Base-by-base conservation (phyloP, 2,113 vertebrate genomes). In the Mus pahari region DNA sequence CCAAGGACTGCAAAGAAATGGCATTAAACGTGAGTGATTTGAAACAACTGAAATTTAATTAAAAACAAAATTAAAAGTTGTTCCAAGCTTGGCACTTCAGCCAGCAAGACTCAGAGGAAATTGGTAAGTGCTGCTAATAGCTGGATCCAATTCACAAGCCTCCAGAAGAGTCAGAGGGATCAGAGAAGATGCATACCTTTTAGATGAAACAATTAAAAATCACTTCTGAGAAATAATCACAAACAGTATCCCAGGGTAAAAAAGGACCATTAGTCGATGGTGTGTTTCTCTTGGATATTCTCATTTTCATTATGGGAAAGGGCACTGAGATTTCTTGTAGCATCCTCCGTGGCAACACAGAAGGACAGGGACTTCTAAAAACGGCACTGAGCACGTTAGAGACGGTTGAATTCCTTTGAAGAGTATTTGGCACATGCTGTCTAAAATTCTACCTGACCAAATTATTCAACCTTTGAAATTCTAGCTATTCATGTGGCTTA, bases 31-130 rank as follows among this genome's bases (percentile, higher is more conserved):
- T 96, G 98, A 98, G 97, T 97, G 97, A 98, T 98, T 98, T 97
- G 97, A 98, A 98, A 97, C 96, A 98, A 98, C 95, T 97, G 96
- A 90, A 92, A 97, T 98, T 98, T 98, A 98, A 99, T 98, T 99
- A 98, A 98, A 98, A 96, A 81, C 96, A 95, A 98, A 98, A 97
- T 95, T 96, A 98, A 98, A 98, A 98, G 97, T 97, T 97, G 97
- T 97, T 97, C 97, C 3, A 73, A 97, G 97, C 92, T 96, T 86
- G 93, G 95, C 19, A 58, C 77, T 97, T 96, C 94, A 96, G 96
- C 86, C 96, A 95, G 97, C 94, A 97, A 96, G 98, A 97, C 98
- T 97, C 97, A 19, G 1, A 96, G 98, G 96, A 98, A 98, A 98
- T 98, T 97, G 98, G 95, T 95, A 95, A 97, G 90, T 93, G 95